phyloP scores from a whole-genome alignment of 1,140 invertebrate genomes.

The Drosophila seguyi region DNA sequence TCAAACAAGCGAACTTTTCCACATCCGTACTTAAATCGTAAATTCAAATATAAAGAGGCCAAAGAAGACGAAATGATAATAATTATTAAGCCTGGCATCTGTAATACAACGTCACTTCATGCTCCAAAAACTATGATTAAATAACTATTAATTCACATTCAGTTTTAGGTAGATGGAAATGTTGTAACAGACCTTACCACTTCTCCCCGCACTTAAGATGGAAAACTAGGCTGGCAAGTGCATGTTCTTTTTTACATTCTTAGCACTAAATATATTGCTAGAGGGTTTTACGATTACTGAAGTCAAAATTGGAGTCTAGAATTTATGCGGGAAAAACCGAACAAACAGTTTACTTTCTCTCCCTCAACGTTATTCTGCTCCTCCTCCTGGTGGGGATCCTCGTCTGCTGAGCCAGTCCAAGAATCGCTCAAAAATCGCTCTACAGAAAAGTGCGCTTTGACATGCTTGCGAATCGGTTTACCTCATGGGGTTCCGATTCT shows the following conservation, averaged over 20 bases:
- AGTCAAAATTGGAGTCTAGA: constrained; percentile 42
- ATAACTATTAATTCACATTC: constrained; percentile 36
- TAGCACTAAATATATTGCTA: constrained; percentile 39
- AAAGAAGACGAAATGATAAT: constrained; percentile 2
- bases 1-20: not conserved
- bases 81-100: not conserved
- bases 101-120: constrained; percentile 8
- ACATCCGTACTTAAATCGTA: not conserved
- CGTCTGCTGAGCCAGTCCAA: not conserved
- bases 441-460: constrained; percentile 41
- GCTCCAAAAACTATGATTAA: constrained; percentile 10
- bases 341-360: constrained; percentile 2
- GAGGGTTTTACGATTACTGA: constrained; percentile 50
- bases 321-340: constrained; percentile 27
- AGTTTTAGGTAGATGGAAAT: constrained; percentile 5
- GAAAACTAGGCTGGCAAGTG: constrained; percentile 31
- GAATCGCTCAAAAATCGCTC: constrained; percentile 14
- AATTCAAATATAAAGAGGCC: not conserved
- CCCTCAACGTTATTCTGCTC: constrained; percentile 7
- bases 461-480: constrained; percentile 79
- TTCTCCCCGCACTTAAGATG: constrained; percentile 15
- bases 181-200: not conserved
- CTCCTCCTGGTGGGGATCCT: constrained; percentile 9
- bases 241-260: constrained; percentile 4
- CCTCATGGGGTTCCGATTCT: constrained; percentile 84